These are phyloP conservation scores for Coluber constrictor DNA, from an alignment of 2,797 vertebrate genomes.

Conservation along the genomic window DNA sequence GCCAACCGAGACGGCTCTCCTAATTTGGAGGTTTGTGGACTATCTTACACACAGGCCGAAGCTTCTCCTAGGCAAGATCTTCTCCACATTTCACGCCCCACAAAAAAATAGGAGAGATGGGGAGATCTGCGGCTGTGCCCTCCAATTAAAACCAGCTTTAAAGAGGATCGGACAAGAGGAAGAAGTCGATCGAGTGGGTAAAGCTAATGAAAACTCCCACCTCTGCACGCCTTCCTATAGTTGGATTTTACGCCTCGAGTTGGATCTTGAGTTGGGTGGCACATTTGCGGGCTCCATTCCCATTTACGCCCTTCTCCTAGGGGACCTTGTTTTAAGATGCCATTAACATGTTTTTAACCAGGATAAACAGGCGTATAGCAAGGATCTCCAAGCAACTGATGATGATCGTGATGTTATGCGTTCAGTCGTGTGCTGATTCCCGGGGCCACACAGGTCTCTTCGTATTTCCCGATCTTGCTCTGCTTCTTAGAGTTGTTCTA, in stretches of 20 bases:
- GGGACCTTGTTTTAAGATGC: not conserved
- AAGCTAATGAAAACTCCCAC: not conserved
- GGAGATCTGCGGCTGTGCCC: not conserved
- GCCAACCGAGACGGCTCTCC: not conserved
- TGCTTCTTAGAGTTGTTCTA: no score
- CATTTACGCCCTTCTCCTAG: no score
- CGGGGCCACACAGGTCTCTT: no score
- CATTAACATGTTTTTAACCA: not conserved
- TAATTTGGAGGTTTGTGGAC: not conserved
- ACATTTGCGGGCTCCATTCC: not conserved
- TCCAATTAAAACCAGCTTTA: not conserved
- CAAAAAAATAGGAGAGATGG: not conserved
- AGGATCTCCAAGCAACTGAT: not conserved
- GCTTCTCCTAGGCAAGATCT: accelerated
- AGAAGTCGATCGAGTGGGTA: not conserved
- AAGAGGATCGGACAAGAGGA: not conserved
- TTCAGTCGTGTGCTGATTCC: no score
- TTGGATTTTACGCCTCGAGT: not conserved
- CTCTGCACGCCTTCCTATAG: accelerated
- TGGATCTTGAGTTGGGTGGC: not conserved
- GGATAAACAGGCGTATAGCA: not conserved
- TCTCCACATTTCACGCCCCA: not conserved
- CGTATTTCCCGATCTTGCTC: no score
- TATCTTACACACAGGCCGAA: not conserved
- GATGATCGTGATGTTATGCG: no score